Evolutionary conservation across 37 sponge, comb jelly and placozoan genomes (phyloP).

Genomic region (Agelas oroides): DNA sequence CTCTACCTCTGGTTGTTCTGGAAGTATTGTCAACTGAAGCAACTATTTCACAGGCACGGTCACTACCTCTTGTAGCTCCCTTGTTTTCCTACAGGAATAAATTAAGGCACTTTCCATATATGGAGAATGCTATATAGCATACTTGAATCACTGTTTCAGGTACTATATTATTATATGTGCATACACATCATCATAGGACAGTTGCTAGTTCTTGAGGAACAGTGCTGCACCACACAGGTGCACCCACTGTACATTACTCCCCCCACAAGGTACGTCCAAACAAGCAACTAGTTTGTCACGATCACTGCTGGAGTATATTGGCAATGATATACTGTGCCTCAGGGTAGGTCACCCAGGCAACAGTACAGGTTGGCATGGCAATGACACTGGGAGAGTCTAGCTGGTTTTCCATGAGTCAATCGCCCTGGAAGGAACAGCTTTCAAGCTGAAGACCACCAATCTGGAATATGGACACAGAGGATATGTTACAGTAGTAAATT

Average conservation of each 20-base stretch:
- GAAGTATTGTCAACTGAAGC: no score
- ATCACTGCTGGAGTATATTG: constrained; percentile 61
- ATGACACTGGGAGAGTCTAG: constrained; percentile 79
- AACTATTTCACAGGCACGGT: no score
- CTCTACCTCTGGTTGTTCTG: no score
- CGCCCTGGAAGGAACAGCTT: constrained; percentile 91
- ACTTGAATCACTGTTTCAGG: no score
- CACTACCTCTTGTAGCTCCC: no score
- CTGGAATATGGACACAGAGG: constrained; percentile 7
- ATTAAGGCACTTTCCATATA: no score
- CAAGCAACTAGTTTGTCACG: constrained; percentile 74
- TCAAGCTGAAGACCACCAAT: constrained; percentile 85
- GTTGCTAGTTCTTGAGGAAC: constrained; percentile 71
- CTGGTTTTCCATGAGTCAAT: constrained; percentile 59
- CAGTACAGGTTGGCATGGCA: constrained; percentile 77
- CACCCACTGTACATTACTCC: constrained; percentile 2
- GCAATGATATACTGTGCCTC: constrained; percentile 57
- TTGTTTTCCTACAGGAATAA: no score
- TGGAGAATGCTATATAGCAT: no score
- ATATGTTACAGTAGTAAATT: no score
- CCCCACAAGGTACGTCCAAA: constrained; percentile 68
- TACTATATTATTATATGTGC: no score
- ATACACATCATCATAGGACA: no score
- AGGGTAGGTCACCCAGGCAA: constrained; percentile 86
- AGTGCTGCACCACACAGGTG: constrained; percentile 74